phyloP scores from a whole-genome alignment of 2,797 vertebrate genomes.

The Lepidocolaptes lacrymiger region DNA sequence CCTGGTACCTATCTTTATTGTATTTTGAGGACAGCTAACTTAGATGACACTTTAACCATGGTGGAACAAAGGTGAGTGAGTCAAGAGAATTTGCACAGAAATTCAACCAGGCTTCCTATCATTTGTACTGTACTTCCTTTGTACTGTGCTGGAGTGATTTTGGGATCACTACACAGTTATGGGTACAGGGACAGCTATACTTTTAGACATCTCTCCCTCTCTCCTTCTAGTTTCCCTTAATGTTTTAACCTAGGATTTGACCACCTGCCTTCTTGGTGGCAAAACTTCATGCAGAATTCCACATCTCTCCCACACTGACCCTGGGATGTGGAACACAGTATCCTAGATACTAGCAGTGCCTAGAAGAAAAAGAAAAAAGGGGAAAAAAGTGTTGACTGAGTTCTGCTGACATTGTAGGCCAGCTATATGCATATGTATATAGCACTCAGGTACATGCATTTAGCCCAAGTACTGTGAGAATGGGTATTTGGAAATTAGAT shows the following conservation, averaged over 20 bases:
- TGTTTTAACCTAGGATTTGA: background rate
- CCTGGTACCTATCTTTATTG: rapidly evolving
- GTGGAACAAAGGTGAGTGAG: background rate
- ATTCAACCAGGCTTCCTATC: background rate
- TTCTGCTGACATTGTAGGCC: background rate
- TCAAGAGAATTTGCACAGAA: background rate
- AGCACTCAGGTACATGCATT: background rate
- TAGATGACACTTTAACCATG: background rate
- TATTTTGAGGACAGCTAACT: background rate
- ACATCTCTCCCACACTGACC: background rate
- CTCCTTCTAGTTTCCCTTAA: background rate
- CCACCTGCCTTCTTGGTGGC: background rate
- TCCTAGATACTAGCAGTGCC: background rate
- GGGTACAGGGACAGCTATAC: background rate
- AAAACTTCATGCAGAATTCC: background rate
- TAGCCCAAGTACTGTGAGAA: background rate
- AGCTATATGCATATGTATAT: background rate
- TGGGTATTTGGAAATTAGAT: background rate
- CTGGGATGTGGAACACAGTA: background rate
- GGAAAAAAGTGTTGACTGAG: rapidly evolving
- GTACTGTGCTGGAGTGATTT: background rate
- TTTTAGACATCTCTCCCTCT: background rate
- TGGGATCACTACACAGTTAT: background rate
- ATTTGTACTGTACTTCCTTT: background rate
- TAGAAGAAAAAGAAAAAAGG: background rate